A percentile compares a stretch with the other conserved stretches of the same genome.
phyloP scores from a whole-genome alignment of 2,888 invertebrate species.

The Xanthorhoe spadicearia region DNA sequence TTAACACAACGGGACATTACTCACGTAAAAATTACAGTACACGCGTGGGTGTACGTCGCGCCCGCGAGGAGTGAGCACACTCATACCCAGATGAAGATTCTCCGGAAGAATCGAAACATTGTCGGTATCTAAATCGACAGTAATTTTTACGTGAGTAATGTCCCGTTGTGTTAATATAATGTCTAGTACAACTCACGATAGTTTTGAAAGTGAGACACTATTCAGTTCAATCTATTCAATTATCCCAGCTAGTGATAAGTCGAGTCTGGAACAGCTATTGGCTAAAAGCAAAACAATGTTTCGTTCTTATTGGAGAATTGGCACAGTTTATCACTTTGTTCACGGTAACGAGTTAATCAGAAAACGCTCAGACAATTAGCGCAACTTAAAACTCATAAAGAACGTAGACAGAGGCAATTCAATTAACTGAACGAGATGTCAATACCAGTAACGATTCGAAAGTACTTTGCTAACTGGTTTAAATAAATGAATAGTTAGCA shows the following conservation, averaged over 20 bases:
- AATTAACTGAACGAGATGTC: conserved; percentile 17
- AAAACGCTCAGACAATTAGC: conserved; percentile 1
- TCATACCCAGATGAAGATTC: too few relatives aligned
- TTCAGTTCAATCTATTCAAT: background rate
- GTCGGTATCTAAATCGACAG: too few relatives aligned
- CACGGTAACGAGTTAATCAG: conserved; percentile 5
- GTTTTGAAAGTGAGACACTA: too few relatives aligned
- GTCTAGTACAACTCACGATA: too few relatives aligned
- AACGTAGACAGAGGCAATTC: conserved; percentile 12
- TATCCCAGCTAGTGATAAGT: background rate
- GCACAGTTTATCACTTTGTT: conserved; percentile 4
- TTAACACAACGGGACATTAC: too few relatives aligned
- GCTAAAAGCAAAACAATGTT: background rate
- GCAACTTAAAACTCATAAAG: background rate
- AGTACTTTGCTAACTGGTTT: background rate
- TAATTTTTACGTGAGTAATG: too few relatives aligned
- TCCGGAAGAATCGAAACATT: too few relatives aligned
- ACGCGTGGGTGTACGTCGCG: too few relatives aligned
- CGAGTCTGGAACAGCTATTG: background rate
- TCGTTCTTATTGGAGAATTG: background rate
- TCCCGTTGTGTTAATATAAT: too few relatives aligned
- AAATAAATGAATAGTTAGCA: background rate
- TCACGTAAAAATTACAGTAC: too few relatives aligned
- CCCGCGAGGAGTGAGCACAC: too few relatives aligned
- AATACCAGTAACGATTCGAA: background rate